phyloP scores from a whole-genome alignment of 2,888 invertebrate genomes.

The Caenorhabditis macrosperma region DNA sequence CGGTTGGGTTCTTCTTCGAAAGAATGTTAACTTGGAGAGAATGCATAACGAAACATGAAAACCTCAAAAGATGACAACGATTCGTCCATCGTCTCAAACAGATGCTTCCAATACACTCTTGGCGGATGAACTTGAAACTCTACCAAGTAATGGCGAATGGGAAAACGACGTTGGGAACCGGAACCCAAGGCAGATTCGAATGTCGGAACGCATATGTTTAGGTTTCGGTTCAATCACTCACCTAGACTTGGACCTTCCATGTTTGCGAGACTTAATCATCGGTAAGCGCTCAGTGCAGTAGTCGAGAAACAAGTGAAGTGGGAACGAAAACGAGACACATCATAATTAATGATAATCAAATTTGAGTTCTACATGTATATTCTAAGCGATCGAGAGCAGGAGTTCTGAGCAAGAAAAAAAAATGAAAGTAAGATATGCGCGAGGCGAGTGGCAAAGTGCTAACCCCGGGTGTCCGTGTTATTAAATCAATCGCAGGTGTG shows the following conservation, averaged over 20 bases:
- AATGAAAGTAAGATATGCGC: background rate
- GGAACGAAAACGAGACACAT: slow-evolving; percentile 5
- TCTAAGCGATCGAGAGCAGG: slow-evolving; percentile 22
- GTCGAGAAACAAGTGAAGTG: background rate
- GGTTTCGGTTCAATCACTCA: slow-evolving; percentile 9
- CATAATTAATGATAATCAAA: slow-evolving; percentile 42
- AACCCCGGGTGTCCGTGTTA: background rate
- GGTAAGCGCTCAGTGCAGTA: background rate
- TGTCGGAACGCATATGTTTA: too few relatives aligned
- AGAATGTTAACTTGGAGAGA: too few relatives aligned
- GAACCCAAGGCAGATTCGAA: too few relatives aligned
- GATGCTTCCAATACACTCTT: too few relatives aligned
- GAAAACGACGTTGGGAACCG: too few relatives aligned
- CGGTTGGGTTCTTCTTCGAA: too few relatives aligned
- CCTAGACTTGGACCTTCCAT: slow-evolving; percentile 36
- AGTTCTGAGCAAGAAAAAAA: background rate
- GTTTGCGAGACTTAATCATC: background rate
- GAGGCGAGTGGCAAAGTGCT: background rate
- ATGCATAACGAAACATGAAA: too few relatives aligned
- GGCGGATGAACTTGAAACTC: too few relatives aligned
- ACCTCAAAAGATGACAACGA: too few relatives aligned
- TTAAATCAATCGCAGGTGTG: background rate
- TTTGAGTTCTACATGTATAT: slow-evolving; percentile 15
- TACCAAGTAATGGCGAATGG: too few relatives aligned
- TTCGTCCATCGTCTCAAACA: too few relatives aligned